Conservation (phyloP, 2,113 vertebrate genomes). For the Motacilla tschutschensis region DNA sequence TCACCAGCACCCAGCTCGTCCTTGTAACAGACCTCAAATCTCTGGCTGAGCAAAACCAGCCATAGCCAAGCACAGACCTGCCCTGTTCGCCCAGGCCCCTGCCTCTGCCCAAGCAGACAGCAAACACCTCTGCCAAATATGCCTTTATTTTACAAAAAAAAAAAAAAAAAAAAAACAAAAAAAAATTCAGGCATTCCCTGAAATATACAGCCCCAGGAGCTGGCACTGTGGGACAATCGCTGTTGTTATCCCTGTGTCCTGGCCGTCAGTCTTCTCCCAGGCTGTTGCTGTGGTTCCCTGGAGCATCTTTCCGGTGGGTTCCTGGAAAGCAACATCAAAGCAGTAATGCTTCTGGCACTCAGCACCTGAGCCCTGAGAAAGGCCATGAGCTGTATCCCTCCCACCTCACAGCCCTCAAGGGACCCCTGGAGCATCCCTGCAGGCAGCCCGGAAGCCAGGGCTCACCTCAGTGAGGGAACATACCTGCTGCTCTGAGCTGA, state of each 20-base stretch:
- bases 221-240: fast-evolving
- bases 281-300: too few relatives aligned
- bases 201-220: too few relatives aligned
- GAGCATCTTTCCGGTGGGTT: neutral
- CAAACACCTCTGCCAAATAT: neutral
- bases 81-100: neutral
- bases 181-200: too few relatives aligned
- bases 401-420: neutral
- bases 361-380: neutral
- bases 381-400: neutral
- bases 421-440: neutral
- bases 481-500: constrained; percentile 29
- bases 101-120: neutral
- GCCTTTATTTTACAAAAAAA: constrained; percentile 16
- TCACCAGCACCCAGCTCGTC: neutral
- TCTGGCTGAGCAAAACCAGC: neutral
- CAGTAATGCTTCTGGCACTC: neutral
- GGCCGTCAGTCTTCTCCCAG: neutral
- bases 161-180: too few relatives aligned
- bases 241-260: neutral
- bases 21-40: neutral
- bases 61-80: fast-evolving
- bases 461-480: neutral
- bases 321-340: neutral
- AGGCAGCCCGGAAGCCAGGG: neutral